Conservation (phyloP, 2,113 vertebrate genomes). For the Misgurnus mizolepis region DNA sequence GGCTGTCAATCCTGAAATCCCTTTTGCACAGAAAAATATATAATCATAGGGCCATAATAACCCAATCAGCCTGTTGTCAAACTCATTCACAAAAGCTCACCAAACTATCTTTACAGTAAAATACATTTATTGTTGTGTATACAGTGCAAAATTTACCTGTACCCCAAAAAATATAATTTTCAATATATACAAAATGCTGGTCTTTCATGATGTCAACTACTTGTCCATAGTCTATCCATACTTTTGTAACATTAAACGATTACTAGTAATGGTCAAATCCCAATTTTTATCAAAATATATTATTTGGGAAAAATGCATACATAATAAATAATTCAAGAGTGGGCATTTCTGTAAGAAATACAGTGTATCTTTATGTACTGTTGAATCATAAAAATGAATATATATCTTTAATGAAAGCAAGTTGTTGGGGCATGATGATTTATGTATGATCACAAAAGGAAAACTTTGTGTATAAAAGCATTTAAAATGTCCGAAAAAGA, state of each 20-base stretch:
- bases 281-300: slow-evolving; percentile 2
- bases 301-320: slow-evolving; percentile 14
- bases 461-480: not conserved
- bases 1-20: slow-evolving; percentile 13
- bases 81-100: not conserved
- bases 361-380: not conserved
- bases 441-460: too few relatives aligned
- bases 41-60: not conserved
- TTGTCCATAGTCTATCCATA: not conserved
- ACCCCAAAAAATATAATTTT: not conserved
- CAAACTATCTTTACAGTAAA: not conserved
- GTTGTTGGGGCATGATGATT: not conserved
- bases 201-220: not conserved
- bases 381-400: not conserved
- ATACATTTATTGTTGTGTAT: not conserved
- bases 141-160: slow-evolving; percentile 31
- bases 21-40: slow-evolving; percentile 4
- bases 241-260: not conserved
- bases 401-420: not conserved
- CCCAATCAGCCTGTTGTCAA: not conserved
- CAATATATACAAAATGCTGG: not conserved
- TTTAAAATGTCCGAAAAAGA: not conserved
- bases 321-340: not conserved
- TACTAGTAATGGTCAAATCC: not conserved
- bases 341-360: not conserved